Base-by-base conservation (phyloP, 2,888 invertebrate species). In the Ellobium chinense region DNA sequence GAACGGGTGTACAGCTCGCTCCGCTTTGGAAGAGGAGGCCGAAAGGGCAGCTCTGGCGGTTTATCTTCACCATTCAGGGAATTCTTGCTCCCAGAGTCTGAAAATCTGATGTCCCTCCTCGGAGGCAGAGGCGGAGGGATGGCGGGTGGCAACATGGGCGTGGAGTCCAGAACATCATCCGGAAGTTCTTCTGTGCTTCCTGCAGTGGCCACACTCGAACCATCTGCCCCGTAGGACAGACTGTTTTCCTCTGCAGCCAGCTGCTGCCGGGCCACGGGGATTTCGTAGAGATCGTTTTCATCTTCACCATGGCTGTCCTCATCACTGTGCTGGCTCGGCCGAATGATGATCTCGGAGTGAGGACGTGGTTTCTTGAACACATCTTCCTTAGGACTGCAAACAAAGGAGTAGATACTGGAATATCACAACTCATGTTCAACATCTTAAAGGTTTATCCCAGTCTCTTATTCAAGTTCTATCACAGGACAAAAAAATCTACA, bases 101-200 rank as follows among this genome's bases (percentile, higher is more conserved):
- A 88, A 36, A 82, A 74, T 34, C 84, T 80, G 34, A 87, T 81
- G n/a, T 88, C 88, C 46, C 86, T 82, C 18, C 88, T 68, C 1
- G 89, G 89, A 21, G 89, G 89, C 14, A 88, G 83, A 0, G 89
- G 89, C 14, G 89, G 89, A 1, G 88, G 88, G 36, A 81, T 46
- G 0, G 84, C 82, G 2, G 80, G 77, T 9, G 84, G 80, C 78
- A 72, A 31, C 54, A 60, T 1, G 5, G 46, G 31, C 0, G 76
- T 36, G 9, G 66, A 58, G 46, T 84, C 84, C n/a, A 81, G 66
- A 27, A 84, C 76, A 39, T 84, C 84, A 58, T 85, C 84, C 36
- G 62, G 68, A 36, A 85, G 66, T 18, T 83, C 85, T 70, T 85
- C 85, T 21, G 79, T 75, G 69, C 85, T 85, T 24, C 66, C 82